Percentiles rank a stretch among this genome's conserved stretches.
Conservation (phyloP, 2,113 vertebrate species). For the Hypocryptadius cinnamomeus region DNA sequence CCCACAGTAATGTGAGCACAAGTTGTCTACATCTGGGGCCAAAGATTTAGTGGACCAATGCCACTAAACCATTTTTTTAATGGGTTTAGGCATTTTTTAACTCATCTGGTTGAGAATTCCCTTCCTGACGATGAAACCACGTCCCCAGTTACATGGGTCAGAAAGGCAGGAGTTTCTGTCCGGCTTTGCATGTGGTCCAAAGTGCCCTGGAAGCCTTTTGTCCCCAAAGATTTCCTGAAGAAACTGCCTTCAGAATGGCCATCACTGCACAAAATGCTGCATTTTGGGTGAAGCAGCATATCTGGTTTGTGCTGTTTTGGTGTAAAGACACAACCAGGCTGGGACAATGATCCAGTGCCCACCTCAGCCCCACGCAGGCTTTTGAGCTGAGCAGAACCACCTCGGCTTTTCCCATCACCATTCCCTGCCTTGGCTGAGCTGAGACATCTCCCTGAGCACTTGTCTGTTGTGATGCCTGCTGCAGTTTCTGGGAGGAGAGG, state of each 20-base stretch:
- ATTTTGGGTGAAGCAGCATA: background rate
- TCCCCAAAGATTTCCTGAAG: background rate
- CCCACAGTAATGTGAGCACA: background rate
- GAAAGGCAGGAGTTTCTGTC: background rate
- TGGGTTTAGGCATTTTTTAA: background rate
- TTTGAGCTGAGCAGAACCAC: background rate
- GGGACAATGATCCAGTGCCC: too few relatives aligned
- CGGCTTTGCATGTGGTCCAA: background rate
- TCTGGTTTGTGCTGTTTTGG: background rate
- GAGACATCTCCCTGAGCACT: background rate
- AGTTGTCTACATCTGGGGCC: background rate
- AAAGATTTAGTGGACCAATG: background rate
- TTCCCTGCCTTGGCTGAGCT: background rate
- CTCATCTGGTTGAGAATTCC: background rate
- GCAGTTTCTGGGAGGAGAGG: background rate
- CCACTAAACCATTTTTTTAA: background rate
- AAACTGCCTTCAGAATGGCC: background rate
- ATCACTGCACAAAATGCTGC: background rate
- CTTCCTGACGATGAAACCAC: background rate
- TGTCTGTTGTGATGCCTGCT: background rate
- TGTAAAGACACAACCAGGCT: background rate
- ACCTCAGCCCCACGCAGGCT: background rate
- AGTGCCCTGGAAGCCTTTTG: background rate
- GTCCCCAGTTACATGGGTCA: background rate
- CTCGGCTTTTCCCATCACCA: rapidly evolving